Percentiles rank a stretch among this genome's conserved stretches.
These are phyloP conservation scores for Chlamydotis undulata DNA, from an alignment of 2,113 vertebrate species.

Conservation along the genomic window DNA sequence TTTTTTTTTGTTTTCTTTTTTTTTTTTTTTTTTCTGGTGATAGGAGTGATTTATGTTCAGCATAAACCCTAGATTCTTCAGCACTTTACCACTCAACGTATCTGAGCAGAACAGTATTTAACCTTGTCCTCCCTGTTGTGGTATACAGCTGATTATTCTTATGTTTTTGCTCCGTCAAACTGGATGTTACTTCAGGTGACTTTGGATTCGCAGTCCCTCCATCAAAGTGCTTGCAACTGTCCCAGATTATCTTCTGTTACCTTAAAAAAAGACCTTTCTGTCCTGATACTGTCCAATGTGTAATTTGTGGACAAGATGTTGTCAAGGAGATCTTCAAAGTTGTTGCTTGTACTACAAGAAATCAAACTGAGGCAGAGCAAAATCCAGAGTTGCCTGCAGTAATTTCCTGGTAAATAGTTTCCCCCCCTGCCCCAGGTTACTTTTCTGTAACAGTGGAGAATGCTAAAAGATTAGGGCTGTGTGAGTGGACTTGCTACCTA, in stretches of 20 bases:
- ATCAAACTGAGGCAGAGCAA: neutral
- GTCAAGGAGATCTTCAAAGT: neutral
- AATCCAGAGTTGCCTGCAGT: neutral
- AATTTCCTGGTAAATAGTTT: neutral
- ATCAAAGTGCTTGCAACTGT: neutral
- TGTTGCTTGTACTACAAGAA: neutral
- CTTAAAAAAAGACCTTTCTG: neutral
- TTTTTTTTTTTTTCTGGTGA: neutral
- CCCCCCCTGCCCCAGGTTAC: neutral
- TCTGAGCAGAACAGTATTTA: neutral
- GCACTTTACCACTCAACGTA: neutral
- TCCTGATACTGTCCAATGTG: neutral
- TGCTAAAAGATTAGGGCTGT: neutral
- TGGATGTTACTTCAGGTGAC: neutral
- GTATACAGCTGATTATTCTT: neutral
- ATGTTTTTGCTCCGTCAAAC: neutral
- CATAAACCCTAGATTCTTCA: neutral
- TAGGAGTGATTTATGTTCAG: neutral
- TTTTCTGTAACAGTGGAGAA: neutral
- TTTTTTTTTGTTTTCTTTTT: slow-evolving; percentile 44
- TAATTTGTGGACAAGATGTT: neutral
- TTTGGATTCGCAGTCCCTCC: neutral
- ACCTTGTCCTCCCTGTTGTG: neutral
- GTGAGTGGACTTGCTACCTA: neutral
- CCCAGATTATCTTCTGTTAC: neutral